Percentiles rank a stretch among this genome's conserved stretches.
phyloP scores from a whole-genome alignment of 1,140 invertebrate genomes.

The Aethina tumida region DNA sequence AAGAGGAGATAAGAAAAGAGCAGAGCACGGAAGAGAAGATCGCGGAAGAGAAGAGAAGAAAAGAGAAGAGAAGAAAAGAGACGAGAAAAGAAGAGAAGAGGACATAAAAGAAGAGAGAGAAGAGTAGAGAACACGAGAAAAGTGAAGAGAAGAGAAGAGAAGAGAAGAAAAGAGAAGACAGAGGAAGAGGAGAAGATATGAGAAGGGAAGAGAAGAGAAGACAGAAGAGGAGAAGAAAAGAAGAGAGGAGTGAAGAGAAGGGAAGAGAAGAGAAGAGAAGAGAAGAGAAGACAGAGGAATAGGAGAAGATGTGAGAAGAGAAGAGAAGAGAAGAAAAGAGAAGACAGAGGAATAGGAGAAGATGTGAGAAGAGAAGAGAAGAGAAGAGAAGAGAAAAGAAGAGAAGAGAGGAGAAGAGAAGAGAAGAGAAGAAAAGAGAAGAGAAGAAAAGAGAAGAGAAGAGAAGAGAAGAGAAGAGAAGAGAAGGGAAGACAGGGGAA shows the following conservation, averaged over 20 bases:
- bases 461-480: conserved; percentile 17
- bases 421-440: conserved; percentile 7
- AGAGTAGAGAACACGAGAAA: conserved; percentile 19
- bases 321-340: conserved; percentile 17
- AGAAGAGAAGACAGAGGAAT: too few species aligned
- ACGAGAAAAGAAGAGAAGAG: conserved; percentile 14
- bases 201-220: conserved; percentile 16
- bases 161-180: conserved; percentile 15
- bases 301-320: too few species aligned
- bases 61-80: conserved; percentile 2
- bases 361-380: conserved; percentile 15
- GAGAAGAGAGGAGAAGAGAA: too few species aligned
- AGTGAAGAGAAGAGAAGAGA: conserved; percentile 13
- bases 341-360: conserved; percentile 20
- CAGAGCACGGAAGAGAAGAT: too few species aligned
- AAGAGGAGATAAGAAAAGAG: conserved; percentile 15
- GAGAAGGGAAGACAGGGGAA: conserved; percentile 16
- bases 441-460: conserved; percentile 9
- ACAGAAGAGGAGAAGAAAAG: conserved; percentile 14
- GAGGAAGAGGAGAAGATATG: conserved; percentile 19
- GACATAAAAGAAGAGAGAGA: conserved; percentile 9
- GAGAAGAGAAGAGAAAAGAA: too few species aligned
- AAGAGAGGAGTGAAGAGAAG: conserved; percentile 21
- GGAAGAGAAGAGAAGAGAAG: conserved; percentile 18
- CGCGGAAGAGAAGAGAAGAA: conserved; percentile 18